These are phyloP conservation scores for Porites cylindrica DNA, from an alignment of 92 coral and sea anemone genomes.

Conservation along the genomic window DNA sequence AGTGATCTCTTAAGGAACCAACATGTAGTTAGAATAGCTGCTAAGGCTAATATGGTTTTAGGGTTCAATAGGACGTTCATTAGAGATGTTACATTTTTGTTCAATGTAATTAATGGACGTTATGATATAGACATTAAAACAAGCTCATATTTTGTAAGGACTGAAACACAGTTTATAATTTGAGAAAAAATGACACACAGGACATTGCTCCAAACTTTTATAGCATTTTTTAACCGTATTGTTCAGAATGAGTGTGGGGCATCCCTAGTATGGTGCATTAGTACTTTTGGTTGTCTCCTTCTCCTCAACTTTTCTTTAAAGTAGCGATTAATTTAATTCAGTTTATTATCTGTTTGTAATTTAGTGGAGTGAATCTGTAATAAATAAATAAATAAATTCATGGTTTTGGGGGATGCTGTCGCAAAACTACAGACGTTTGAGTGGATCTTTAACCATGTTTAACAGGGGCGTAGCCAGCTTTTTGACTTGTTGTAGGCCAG, in stretches of 20 bases:
- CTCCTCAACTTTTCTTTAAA: not conserved
- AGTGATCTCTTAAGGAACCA: not conserved
- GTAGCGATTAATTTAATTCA: not conserved
- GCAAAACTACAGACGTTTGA: too few species aligned
- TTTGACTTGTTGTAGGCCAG: too few species aligned
- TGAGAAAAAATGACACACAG: not conserved
- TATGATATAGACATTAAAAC: not conserved
- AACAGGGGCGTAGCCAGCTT: too few species aligned
- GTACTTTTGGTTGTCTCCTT: constrained; percentile 10
- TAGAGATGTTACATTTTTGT: constrained; percentile 2
- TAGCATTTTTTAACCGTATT: not conserved
- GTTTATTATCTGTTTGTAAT: too few species aligned
- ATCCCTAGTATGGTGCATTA: constrained; percentile 2
- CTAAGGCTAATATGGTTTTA: not conserved
- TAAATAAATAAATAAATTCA: too few species aligned
- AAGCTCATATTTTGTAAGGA: constrained; percentile 7
- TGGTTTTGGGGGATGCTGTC: too few species aligned
- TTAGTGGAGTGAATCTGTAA: too few species aligned
- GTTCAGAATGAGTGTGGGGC: not conserved
- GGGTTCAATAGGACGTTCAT: constrained; percentile 8
- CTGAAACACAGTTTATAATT: not conserved
- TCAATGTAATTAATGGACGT: constrained; percentile 1
- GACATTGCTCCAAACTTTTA: not conserved
- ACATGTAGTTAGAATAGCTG: not conserved
- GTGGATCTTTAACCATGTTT: too few species aligned